phyloP scores from a whole-genome alignment of 1,140 invertebrate species.

The Drosophila rhopaloa region DNA sequence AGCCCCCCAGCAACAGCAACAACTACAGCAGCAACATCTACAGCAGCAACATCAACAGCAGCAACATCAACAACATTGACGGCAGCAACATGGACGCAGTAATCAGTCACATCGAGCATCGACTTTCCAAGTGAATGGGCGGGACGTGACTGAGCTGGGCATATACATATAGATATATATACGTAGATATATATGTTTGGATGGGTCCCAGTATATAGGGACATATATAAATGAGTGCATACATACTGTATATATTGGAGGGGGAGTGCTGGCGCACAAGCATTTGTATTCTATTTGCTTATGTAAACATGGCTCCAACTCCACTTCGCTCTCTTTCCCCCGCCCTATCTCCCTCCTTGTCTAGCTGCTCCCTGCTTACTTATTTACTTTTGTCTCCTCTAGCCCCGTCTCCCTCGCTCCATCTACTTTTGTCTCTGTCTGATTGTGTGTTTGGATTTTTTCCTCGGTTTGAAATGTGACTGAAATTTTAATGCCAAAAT shows the following conservation, averaged over 20 bases:
- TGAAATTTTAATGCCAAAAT: slow-evolving; percentile 76
- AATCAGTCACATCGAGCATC: slow-evolving; percentile 81
- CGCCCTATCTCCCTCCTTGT: slow-evolving; percentile 15
- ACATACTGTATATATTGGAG: slow-evolving; percentile 1
- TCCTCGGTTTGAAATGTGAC: slow-evolving; percentile 75
- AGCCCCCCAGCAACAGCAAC: slow-evolving; percentile 24
- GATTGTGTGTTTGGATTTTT: slow-evolving; percentile 48
- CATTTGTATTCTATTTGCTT: slow-evolving; percentile 76
- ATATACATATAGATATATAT: slow-evolving; percentile 13
- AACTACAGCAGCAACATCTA: slow-evolving; percentile 16
- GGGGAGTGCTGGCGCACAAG: slow-evolving; percentile 22
- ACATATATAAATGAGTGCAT: slow-evolving; percentile 11
- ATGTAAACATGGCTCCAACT: slow-evolving; percentile 68
- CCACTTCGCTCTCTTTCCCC: neutral
- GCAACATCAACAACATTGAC: slow-evolving; percentile 32
- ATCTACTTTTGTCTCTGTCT: slow-evolving; percentile 19
- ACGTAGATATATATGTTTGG: neutral
- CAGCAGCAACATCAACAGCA: slow-evolving; percentile 13
- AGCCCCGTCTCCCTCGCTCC: slow-evolving; percentile 32
- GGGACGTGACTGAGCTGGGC: slow-evolving; percentile 70
- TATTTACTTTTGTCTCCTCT: slow-evolving; percentile 69
- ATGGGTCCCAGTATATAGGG: slow-evolving; percentile 24
- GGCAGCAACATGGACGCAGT: slow-evolving; percentile 65
- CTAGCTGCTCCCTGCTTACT: slow-evolving; percentile 64
- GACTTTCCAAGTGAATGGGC: slow-evolving; percentile 81